These are phyloP conservation scores for Drosophila triauraria DNA, from an alignment of 1,140 invertebrate genomes.

Conservation along the genomic window DNA sequence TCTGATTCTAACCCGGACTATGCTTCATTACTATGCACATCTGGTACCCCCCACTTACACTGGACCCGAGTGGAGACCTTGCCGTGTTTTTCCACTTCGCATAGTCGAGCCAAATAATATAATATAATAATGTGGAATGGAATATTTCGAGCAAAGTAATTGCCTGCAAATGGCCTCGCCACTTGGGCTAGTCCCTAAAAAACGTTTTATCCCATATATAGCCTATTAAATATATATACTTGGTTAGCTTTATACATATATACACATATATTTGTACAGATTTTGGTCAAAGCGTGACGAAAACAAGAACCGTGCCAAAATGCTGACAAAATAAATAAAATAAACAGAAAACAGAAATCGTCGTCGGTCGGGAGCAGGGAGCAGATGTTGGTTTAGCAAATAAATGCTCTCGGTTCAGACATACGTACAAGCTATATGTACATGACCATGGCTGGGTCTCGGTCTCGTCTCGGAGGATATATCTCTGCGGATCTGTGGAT, in stretches of 20 bases:
- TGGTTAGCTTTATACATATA: neutral
- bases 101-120: conserved; percentile 39
- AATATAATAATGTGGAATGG: conserved; percentile 36
- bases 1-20: conserved; percentile 8
- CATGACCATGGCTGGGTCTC: conserved; percentile 26
- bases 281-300: conserved; percentile 60
- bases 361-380: conserved; percentile 33
- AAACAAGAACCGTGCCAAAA: conserved; percentile 62
- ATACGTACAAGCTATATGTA: conserved; percentile 12
- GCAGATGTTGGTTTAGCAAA: conserved; percentile 44
- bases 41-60: conserved; percentile 22
- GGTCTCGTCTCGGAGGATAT: conserved; percentile 8
- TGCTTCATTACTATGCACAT: conserved; percentile 38
- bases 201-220: conserved; percentile 31
- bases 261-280: conserved; percentile 6
- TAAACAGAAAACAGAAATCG: conserved; percentile 48
- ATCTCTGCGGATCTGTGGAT: conserved; percentile 31
- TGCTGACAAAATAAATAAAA: conserved; percentile 50
- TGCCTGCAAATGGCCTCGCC: conserved; percentile 30
- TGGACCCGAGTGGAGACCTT: conserved; percentile 39
- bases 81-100: conserved; percentile 57
- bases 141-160: conserved; percentile 65
- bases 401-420: conserved; percentile 9
- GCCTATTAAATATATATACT: conserved; percentile 29
- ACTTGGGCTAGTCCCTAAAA: conserved; percentile 3